Evolutionary conservation across 2,797 vertebrate genomes (phyloP).

Genomic region (Dipus sagitta): DNA sequence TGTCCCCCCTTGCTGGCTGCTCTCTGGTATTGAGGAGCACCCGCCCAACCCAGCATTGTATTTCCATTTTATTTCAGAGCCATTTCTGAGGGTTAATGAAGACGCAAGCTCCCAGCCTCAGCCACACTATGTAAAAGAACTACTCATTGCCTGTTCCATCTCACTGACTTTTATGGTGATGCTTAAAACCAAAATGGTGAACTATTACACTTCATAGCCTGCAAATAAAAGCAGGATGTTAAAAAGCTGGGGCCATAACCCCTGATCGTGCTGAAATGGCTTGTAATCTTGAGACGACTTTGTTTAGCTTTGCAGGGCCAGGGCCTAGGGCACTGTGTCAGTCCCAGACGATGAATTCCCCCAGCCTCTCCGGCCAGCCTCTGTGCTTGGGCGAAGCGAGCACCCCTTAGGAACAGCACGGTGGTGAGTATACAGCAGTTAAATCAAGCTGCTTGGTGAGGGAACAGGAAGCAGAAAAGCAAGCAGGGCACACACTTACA

Average conservation of each 20-base stretch:
- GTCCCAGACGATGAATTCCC: constrained; percentile 41
- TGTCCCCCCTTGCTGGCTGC: neutral
- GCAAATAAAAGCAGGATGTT: constrained; percentile 90
- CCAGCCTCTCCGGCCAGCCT: neutral
- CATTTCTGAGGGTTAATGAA: constrained; percentile 87
- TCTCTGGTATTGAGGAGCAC: neutral
- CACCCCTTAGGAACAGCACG: neutral
- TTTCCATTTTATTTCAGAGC: constrained; percentile 79
- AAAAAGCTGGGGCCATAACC: constrained; percentile 89
- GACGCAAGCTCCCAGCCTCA: constrained; percentile 83
- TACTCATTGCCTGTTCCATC: constrained; percentile 90
- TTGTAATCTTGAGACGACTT: constrained; percentile 87
- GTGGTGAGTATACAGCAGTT: neutral
- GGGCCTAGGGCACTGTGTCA: constrained; percentile 74
- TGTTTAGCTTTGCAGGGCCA: constrained; percentile 74
- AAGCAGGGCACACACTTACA: accelerated
- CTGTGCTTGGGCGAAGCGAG: accelerated
- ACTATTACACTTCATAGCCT: constrained; percentile 91
- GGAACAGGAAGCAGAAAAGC: neutral
- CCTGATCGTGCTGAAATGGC: constrained; percentile 86
- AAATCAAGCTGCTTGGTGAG: neutral
- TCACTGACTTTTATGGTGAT: constrained; percentile 91
- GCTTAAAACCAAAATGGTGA: constrained; percentile 92
- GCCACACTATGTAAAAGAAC: constrained; percentile 89
- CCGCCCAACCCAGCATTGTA: constrained; percentile 60